phyloP scores from a whole-genome alignment of 2,113 vertebrate genomes.

The Garra rufa region DNA sequence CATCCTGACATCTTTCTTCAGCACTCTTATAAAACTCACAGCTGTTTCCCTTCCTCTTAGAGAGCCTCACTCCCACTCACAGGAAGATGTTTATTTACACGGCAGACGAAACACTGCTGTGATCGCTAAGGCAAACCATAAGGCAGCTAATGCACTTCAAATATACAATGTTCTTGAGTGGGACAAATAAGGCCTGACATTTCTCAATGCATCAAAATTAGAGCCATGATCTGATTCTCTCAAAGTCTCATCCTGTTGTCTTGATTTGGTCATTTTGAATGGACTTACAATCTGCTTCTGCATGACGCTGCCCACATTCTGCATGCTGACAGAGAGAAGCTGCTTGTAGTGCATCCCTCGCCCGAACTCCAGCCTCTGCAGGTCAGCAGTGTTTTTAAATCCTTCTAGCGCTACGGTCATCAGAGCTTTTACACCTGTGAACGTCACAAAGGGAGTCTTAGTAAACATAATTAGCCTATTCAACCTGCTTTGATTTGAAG shows the following conservation, averaged over 20 bases:
- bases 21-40: not conserved
- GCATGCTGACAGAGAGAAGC: constrained; percentile 78
- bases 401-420: constrained; percentile 81
- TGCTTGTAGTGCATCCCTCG: constrained; percentile 81
- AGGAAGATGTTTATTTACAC: constrained; percentile 6
- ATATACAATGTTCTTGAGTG: not conserved
- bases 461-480: not conserved
- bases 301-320: constrained; percentile 74
- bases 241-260: not conserved
- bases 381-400: constrained; percentile 66
- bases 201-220: not conserved
- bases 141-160: not conserved
- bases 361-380: constrained; percentile 87
- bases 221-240: not conserved
- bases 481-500: not conserved
- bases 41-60: not conserved
- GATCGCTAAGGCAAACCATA: not conserved
- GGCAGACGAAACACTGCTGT: not conserved
- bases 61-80: not conserved
- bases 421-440: constrained; percentile 80
- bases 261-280: not conserved
- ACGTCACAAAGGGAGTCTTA: not conserved
- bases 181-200: not conserved
- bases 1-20: not conserved
- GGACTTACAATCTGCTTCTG: constrained; percentile 84